These are phyloP conservation scores for Eleginops maclovinus DNA, from an alignment of 2,113 vertebrate species.

Conservation along the genomic window DNA sequence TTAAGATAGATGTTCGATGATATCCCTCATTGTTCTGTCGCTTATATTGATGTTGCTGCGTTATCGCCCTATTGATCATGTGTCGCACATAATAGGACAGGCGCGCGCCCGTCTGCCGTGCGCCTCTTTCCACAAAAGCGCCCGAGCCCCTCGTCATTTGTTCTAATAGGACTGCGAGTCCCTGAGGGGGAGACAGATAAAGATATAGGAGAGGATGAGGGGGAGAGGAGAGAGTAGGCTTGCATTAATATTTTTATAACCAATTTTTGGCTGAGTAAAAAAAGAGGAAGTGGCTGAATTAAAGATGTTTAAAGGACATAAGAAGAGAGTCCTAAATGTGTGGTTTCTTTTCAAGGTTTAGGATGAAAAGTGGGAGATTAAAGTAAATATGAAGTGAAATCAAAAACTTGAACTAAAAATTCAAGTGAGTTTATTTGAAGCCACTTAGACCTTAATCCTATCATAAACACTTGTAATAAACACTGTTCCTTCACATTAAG, in stretches of 20 bases:
- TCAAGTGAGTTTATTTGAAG: no score
- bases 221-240: slow-evolving; percentile 12
- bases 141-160: slow-evolving; percentile 92
- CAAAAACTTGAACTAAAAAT: no score
- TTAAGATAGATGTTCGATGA: slow-evolving; percentile 99
- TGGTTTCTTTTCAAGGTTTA: no score
- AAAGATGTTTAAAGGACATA: slow-evolving; percentile 59
- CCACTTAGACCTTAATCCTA: no score
- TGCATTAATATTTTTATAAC: slow-evolving; percentile 52
- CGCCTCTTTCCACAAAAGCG: slow-evolving; percentile 97
- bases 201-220: slow-evolving; percentile 54
- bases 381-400: no score
- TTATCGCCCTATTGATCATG: slow-evolving; percentile 99
- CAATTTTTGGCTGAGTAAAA: slow-evolving; percentile 46
- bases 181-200: slow-evolving; percentile 77
- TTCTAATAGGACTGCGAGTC: slow-evolving; percentile 98
- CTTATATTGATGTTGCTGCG: slow-evolving; percentile 99
- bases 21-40: slow-evolving; percentile 99
- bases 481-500: no score
- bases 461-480: no score
- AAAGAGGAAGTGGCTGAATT: slow-evolving; percentile 24
- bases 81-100: slow-evolving; percentile 99
- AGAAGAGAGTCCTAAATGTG: no score
- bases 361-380: no score
- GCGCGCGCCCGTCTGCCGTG: slow-evolving; percentile 83